These are phyloP conservation scores for Galemys pyrenaicus DNA, from an alignment of 2,113 vertebrate species.

Conservation along the genomic window DNA sequence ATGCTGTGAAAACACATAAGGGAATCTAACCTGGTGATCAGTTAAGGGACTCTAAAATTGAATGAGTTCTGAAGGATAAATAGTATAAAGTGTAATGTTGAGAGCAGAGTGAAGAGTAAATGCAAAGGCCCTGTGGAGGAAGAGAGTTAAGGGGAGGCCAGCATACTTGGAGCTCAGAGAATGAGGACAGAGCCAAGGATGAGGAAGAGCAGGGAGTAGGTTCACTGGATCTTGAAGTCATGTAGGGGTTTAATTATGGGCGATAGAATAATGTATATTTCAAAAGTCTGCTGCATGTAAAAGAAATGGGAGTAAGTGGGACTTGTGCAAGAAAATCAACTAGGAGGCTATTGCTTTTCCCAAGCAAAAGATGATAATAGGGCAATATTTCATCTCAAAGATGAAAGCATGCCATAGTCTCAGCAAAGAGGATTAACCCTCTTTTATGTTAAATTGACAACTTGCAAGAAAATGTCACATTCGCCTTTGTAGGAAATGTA, in stretches of 20 bases:
- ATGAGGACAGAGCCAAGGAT: neutral
- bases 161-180: neutral
- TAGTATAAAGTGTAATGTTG: neutral
- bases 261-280: conserved; percentile 1
- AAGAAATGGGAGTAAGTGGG: conserved; percentile 13
- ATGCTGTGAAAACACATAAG: neutral
- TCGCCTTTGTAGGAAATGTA: conserved; percentile 45
- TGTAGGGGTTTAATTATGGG: neutral
- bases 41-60: neutral
- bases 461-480: conserved; percentile 68
- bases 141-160: neutral
- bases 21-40: neutral
- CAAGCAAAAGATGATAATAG: neutral
- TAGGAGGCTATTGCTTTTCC: neutral
- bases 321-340: neutral
- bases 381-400: neutral
- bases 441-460: conserved; percentile 39
- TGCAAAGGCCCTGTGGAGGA: neutral
- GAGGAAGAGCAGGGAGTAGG: neutral
- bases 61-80: neutral
- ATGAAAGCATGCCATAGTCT: neutral
- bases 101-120: neutral
- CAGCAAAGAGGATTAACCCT: conserved; percentile 31
- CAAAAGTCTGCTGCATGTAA: neutral
- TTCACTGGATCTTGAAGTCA: neutral